Percentiles rank a stretch among this genome's conserved stretches.
Evolutionary conservation across 2,797 vertebrate genomes (phyloP).

Genomic region (Hybognathus amarus): DNA sequence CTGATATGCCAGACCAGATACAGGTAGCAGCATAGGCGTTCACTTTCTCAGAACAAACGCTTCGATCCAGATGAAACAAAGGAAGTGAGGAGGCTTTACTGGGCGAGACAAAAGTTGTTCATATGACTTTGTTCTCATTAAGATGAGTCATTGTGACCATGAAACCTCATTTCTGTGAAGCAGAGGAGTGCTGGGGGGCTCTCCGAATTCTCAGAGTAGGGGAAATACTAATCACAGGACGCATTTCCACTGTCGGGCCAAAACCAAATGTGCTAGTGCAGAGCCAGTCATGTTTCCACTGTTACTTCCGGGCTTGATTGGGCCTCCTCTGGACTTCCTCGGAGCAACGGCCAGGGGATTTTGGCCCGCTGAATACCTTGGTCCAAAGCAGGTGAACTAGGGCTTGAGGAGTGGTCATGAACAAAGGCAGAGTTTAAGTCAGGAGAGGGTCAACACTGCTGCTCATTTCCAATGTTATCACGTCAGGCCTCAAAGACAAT

Average conservation of each 20-base stretch:
- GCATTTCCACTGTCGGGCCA: neutral
- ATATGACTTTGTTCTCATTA: conserved; percentile 31
- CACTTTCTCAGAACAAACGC: conserved; percentile 21
- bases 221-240: conserved; percentile 19
- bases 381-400: neutral
- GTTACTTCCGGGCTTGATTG: neutral
- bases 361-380: neutral
- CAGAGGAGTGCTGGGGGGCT: conserved; percentile 1
- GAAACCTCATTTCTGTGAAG: conserved; percentile 22
- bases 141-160: conserved; percentile 32
- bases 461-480: neutral
- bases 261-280: neutral
- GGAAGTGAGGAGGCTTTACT: conserved; percentile 12
- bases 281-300: neutral
- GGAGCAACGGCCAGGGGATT: neutral
- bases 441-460: neutral
- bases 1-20: conserved; percentile 37
- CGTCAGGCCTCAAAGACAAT: neutral
- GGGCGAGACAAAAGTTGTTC: conserved; percentile 2
- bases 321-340: neutral
- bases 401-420: neutral
- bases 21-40: conserved; percentile 7
- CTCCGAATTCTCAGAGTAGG: neutral
- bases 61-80: conserved; percentile 39
- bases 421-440: neutral